Percentiles rank a stretch among this genome's conserved stretches.
phyloP scores from a whole-genome alignment of 2,113 vertebrate genomes.

The Coregonus clupeaformis region DNA sequence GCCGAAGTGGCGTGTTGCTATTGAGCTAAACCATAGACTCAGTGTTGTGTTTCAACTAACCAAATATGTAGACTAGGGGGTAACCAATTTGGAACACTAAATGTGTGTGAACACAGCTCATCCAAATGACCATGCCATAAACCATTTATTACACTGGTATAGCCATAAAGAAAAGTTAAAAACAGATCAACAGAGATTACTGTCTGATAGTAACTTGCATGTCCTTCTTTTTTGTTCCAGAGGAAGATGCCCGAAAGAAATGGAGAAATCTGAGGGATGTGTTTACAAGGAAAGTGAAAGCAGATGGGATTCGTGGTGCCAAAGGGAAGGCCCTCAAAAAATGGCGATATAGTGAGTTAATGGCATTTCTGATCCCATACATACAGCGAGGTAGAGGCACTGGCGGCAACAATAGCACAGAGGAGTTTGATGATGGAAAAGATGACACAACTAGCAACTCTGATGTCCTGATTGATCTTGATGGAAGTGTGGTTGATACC shows the following conservation, averaged over 20 bases:
- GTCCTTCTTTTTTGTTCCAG: conserved; percentile 1
- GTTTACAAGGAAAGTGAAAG: conserved; percentile 18
- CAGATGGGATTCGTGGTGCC: conserved; percentile 11
- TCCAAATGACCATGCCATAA: not conserved
- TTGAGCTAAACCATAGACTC: too few species aligned
- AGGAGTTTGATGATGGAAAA: conserved; percentile 11
- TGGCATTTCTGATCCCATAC: conserved; percentile 27
- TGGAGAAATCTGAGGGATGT: conserved; percentile 27
- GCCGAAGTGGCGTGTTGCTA: too few species aligned
- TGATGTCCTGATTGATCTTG: not conserved
- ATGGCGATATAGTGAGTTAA: conserved; percentile 17
- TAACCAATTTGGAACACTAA: not conserved
- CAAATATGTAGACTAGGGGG: too few species aligned
- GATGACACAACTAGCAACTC: conserved; percentile 21
- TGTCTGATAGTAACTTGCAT: too few species aligned
- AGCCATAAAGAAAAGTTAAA: not conserved
- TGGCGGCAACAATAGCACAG: not conserved
- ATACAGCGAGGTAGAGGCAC: conserved; percentile 12
- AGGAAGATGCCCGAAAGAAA: conserved; percentile 27
- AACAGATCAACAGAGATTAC: too few species aligned
- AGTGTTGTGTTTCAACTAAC: too few species aligned
- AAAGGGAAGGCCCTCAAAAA: conserved; percentile 11
- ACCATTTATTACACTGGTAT: not conserved
- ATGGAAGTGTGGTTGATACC: conserved; percentile 2
- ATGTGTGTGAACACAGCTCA: not conserved